These are phyloP conservation scores for Naso thynnoides DNA, from an alignment of 2,797 vertebrate species.

Conservation along the genomic window DNA sequence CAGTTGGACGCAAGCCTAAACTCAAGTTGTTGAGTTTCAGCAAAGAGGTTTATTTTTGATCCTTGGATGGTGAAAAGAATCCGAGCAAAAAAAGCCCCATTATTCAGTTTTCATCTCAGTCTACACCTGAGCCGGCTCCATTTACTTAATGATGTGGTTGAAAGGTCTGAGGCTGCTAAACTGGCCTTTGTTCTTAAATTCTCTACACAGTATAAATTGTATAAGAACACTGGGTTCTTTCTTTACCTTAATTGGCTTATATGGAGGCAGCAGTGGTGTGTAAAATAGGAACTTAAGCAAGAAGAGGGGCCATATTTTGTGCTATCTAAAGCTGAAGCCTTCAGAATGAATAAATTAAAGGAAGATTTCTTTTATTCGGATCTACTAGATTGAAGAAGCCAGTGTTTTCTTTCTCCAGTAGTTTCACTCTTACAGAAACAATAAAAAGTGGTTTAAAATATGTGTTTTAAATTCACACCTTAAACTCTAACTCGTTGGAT, in stretches of 20 bases:
- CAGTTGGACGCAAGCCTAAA: background rate
- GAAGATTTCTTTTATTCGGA: background rate
- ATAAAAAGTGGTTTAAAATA: background rate
- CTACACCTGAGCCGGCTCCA: constrained; percentile 30
- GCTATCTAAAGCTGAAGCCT: background rate
- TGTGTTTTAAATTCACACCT: background rate
- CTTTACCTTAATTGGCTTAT: background rate
- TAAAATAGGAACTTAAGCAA: constrained; percentile 2
- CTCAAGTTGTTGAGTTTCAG: background rate
- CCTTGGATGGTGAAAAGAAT: background rate
- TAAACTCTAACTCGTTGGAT: background rate
- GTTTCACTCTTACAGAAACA: background rate
- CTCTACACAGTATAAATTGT: background rate
- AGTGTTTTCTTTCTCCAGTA: background rate
- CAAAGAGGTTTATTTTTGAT: background rate
- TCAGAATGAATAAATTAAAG: background rate
- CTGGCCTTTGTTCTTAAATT: constrained; percentile 14
- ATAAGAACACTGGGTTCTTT: background rate
- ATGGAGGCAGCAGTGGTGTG: background rate
- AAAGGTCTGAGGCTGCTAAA: constrained; percentile 17
- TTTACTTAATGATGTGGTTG: constrained; percentile 28
- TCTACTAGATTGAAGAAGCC: background rate
- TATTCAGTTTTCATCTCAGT: constrained; percentile 26
- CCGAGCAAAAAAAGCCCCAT: constrained; percentile 21
- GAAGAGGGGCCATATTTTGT: background rate